phyloP scores from a whole-genome alignment of 35 echinoderm and acorn worm genomes.

The Acanthaster planci region DNA sequence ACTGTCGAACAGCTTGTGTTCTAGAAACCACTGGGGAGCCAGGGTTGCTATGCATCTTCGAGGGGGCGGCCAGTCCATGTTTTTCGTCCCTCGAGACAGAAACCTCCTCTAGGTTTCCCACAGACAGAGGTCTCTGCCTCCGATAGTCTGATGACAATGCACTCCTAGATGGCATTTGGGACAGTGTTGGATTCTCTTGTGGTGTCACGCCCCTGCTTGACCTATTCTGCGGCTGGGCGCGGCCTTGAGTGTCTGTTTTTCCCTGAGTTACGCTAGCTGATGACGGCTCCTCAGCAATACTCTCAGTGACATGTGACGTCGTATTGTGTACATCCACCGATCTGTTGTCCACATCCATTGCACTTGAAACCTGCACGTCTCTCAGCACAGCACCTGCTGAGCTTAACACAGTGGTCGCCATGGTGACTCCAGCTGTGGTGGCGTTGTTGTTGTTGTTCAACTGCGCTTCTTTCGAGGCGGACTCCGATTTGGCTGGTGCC shows the following conservation, averaged over 20 bases:
- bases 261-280: background rate
- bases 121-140: conserved; percentile 5
- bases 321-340: no score
- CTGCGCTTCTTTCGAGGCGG: background rate
- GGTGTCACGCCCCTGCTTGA: background rate
- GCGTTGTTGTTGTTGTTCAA: conserved; percentile 18
- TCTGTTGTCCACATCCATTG: conserved; percentile 6
- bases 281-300: background rate
- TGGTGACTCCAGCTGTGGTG: background rate
- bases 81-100: background rate
- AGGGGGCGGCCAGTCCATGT: background rate
- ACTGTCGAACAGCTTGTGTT: conserved; percentile 5
- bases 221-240: no score
- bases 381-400: background rate
- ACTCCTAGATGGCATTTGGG: background rate
- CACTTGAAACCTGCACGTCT: background rate
- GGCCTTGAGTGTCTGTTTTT: no score
- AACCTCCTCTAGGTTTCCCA: conserved; percentile 2
- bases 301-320: background rate
- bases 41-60: conserved; percentile 7
- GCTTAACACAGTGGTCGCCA: background rate
- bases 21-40: background rate
- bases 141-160: background rate
- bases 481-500: no score
- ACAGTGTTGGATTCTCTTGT: background rate